Evolutionary conservation across 2,113 vertebrate genomes (phyloP), one percentile per base, ranked within the genome.

Genomic region (Camelus bactrianus): DNA sequence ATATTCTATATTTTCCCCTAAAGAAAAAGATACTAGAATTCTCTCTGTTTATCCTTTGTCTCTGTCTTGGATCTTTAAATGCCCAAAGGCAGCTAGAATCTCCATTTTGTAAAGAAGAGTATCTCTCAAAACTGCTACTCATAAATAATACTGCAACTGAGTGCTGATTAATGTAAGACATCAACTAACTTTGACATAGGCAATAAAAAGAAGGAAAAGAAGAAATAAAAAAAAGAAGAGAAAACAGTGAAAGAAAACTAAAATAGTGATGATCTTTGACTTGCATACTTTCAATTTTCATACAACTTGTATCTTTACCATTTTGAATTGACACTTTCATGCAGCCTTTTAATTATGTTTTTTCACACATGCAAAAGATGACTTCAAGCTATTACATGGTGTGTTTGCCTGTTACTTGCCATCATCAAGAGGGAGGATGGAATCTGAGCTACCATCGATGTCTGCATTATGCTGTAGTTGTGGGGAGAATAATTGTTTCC

Each of bases 81-180:
- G 75, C 35, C 9, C 50, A 62, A 73, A n/a, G 22, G 56, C 9
- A 86, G 24, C 28, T 62, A 86, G 38, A 58, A 16, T 87, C 48
- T 92, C n/a, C 17, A 9, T 73, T 82, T 75, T 77, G 28, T 89
- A 12, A 92, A 72, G 70, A 83, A 64, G 35, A 70, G 16, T n/a
- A 67, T 48, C 24, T 72, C 38, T 13, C 11, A 15, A 50, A 91
- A 87, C 9, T 82, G 52, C 22, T 82, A 83, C 32, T 94, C 6
- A 48, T 48, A 76, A 80, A 24, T 38, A 75, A 77, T 76, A 67
- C 2, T 60, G 10, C 48, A 58, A 58, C 46, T 54, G 15, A 17
- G 35, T 81, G 26, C 24, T 93, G 92, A 58, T 85, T 93, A 89
- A 58, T 85, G 30, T 26, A 60, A 89, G 32, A 67, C 8, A 93